phyloP scores from a whole-genome alignment of 2,888 invertebrate genomes.

The Notodonta ziczac region DNA sequence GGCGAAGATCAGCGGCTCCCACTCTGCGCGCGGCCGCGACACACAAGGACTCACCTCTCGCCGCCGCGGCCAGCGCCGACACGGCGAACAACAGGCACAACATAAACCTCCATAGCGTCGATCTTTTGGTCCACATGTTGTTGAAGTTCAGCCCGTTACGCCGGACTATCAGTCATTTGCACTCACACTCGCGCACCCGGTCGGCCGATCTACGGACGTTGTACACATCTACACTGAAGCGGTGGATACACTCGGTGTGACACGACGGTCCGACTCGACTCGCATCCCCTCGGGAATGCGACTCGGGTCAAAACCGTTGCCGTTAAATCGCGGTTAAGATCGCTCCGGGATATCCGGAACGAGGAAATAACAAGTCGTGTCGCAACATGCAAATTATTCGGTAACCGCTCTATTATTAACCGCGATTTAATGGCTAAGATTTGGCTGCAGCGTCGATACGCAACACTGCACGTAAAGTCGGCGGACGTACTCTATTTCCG shows the following conservation, averaged over 20 bases:
- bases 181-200: constrained; percentile 82
- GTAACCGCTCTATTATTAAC: constrained; percentile 62
- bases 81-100: constrained; percentile 78
- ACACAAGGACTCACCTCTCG: constrained; percentile 74
- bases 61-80: constrained; percentile 71
- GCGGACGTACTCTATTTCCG: constrained; percentile 83
- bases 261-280: constrained; percentile 51
- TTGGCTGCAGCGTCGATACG: constrained; percentile 56
- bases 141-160: constrained; percentile 71
- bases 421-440: constrained; percentile 70
- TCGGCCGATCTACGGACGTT: constrained; percentile 73
- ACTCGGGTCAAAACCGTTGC: constrained; percentile 58
- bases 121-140: constrained; percentile 82
- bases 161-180: constrained; percentile 82
- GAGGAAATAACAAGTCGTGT: constrained; percentile 15
- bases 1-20: constrained; percentile 53
- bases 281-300: constrained; percentile 68
- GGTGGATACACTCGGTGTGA: constrained; percentile 41
- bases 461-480: constrained; percentile 64
- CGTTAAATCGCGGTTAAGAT: constrained; percentile 58
- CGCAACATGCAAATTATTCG: constrained; percentile 38
- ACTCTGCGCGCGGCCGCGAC: constrained; percentile 42
- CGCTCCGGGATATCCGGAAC: constrained; percentile 14
- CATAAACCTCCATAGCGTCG: constrained; percentile 80
- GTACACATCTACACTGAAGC: constrained; percentile 74